phyloP scores from a whole-genome alignment of 2,888 invertebrate species.

The Andrena marginata region DNA sequence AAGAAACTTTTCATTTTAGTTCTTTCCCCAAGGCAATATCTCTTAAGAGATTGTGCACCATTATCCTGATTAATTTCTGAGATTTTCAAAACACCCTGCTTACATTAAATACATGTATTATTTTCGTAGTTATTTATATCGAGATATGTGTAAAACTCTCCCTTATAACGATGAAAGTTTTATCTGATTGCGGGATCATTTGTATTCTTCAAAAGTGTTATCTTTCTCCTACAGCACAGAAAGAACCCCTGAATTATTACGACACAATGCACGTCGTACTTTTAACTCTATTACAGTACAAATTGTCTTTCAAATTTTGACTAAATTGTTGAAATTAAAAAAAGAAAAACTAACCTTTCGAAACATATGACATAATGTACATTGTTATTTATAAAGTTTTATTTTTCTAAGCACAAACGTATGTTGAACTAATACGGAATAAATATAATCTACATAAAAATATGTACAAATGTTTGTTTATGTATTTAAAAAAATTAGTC shows the following conservation, averaged over 20 bases:
- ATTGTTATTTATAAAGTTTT: conserved; percentile 52
- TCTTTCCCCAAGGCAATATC: neutral
- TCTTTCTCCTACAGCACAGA: conserved; percentile 25
- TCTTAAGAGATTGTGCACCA: neutral
- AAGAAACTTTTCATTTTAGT: neutral
- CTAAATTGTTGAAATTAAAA: conserved; percentile 43
- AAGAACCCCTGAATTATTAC: conserved; percentile 37
- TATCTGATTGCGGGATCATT: conserved; percentile 18
- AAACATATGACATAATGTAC: conserved; percentile 31
- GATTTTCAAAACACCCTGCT: conserved; percentile 15
- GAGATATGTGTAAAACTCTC: conserved; percentile 32
- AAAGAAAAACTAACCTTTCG: conserved; percentile 22
- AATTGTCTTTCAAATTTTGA: conserved; percentile 54
- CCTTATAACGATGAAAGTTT: conserved; percentile 15
- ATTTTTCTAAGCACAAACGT: conserved; percentile 62
- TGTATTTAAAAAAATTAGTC: neutral
- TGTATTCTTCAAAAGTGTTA: conserved; percentile 33
- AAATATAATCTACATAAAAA: conserved; percentile 49
- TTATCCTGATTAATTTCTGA: conserved; percentile 20
- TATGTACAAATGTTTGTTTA: conserved; percentile 9
- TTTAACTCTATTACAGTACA: conserved; percentile 61
- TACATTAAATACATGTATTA: conserved; percentile 41
- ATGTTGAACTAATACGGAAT: conserved; percentile 32
- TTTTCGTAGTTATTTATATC: conserved; percentile 53
- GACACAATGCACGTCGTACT: conserved; percentile 44